Percentiles rank a stretch among this genome's conserved stretches.
Conservation (phyloP, 2,888 invertebrate species). For the Cephalotes varians region DNA sequence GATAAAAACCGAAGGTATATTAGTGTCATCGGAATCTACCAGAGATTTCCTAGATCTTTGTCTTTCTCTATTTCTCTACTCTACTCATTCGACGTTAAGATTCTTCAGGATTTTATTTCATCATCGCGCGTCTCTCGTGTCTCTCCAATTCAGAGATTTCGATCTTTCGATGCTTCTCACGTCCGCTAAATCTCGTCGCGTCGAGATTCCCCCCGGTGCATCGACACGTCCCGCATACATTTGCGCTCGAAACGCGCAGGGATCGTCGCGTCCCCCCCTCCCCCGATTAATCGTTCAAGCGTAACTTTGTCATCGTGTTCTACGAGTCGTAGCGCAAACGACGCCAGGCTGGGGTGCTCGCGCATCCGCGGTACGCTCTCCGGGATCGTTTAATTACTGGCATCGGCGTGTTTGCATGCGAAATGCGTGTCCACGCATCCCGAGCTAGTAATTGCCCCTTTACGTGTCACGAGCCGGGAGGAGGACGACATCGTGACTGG, state of each 20-base stretch:
- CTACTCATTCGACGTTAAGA: background rate
- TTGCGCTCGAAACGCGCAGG: background rate
- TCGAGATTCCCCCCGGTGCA: background rate
- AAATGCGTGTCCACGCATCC: slow-evolving; percentile 52
- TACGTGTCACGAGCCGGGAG: slow-evolving; percentile 49
- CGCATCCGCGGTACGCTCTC: slow-evolving; percentile 10
- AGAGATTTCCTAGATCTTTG: background rate
- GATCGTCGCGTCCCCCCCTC: slow-evolving; percentile 7
- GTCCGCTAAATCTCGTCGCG: slow-evolving; percentile 15
- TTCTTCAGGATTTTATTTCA: background rate
- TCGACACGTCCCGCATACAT: background rate
- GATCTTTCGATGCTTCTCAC: slow-evolving; percentile 11
- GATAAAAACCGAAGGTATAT: background rate
- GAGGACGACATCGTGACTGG: slow-evolving; percentile 41
- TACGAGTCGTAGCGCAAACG: slow-evolving; percentile 36
- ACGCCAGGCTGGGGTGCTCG: slow-evolving; percentile 2
- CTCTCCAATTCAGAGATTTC: background rate
- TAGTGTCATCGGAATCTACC: background rate
- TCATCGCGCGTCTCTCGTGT: background rate
- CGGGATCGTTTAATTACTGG: slow-evolving; percentile 48
- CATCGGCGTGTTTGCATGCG: slow-evolving; percentile 51
- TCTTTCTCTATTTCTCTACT: background rate
- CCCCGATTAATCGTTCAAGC: slow-evolving; percentile 65
- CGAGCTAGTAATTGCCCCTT: slow-evolving; percentile 46
- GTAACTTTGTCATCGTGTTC: slow-evolving; percentile 62